phyloP scores from a whole-genome alignment of 2,113 vertebrate species.

The Myxocyprinus asiaticus region DNA sequence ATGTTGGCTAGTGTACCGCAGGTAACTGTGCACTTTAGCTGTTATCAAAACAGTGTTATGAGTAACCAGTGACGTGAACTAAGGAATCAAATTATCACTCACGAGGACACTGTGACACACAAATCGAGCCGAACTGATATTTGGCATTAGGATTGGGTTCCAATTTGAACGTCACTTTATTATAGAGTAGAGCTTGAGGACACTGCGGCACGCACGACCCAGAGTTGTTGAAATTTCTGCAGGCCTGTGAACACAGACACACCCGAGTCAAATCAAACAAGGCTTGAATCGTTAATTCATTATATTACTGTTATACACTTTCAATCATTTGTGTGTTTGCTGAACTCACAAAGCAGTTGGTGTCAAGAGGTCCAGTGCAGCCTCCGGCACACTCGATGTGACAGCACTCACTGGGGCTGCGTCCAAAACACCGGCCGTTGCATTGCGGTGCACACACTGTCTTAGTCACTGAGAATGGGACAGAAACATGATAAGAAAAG shows the following conservation, averaged over 20 bases:
- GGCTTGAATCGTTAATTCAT: background rate
- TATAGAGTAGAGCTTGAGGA: conserved; percentile 88
- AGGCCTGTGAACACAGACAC: conserved; percentile 75
- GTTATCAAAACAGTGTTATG: background rate
- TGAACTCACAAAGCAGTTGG: conserved; percentile 87
- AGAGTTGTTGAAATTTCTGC: conserved; percentile 89
- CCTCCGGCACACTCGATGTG: conserved; percentile 91
- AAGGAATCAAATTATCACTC: conserved; percentile 53
- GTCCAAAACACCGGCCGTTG: conserved; percentile 89
- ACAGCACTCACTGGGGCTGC: conserved; percentile 86
- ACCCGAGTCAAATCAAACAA: background rate
- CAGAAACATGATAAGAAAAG: background rate
- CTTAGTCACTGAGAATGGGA: conserved; percentile 81
- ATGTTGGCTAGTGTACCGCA: too few species aligned
- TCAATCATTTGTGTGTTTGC: background rate
- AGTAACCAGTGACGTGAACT: background rate
- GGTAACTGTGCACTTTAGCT: background rate
- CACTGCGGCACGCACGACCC: conserved; percentile 87
- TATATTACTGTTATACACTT: background rate
- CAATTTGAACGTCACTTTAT: conserved; percentile 86
- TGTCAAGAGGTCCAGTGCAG: conserved; percentile 84
- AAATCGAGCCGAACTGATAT: conserved; percentile 91
- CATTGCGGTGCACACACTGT: conserved; percentile 90
- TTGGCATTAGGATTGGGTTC: conserved; percentile 91
- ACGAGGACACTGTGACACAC: conserved; percentile 88